Evolutionary conservation across 2,888 invertebrate species (phyloP), one percentile per base, ranked within the genome.

Genomic region (Schizotus pectinicornis): DNA sequence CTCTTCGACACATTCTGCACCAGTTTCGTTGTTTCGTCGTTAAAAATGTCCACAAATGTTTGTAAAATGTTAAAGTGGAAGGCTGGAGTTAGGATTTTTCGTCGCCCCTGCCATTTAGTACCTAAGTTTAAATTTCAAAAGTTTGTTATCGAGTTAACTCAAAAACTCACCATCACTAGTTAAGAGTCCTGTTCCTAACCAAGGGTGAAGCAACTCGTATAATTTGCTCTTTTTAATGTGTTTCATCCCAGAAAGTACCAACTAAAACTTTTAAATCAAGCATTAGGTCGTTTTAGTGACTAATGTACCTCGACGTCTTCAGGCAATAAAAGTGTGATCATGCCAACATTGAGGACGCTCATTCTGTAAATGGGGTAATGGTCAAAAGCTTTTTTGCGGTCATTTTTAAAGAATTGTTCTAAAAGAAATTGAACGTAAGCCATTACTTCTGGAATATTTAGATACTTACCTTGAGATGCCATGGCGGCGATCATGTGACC

Each of bases 131-230:
- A 13, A n/a, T n/a, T 34, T 14, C 8, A 7, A 7, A 13, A 22
- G 8, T 11, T 11, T 14, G 11, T 11, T 13, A 1, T 7, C 6
- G 8, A 7, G 6, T 22, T 9, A 11, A 12, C 3, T 22, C 22
- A 22, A 22, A n/a, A 2, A 22, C 5, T 22, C 33, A 47, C 47
- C 47, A 13, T 13, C 13, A 47, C 47, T 47, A 8, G 47, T 47
- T 11, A 47, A 22, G 1, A 47, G n/a, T 8, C 47, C 47, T 7
- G 34, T 35, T 6, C 36, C 34, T n/a, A 47, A n/a, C 47, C 47
- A 47, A 8, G 13, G 34, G n/a, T 47, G 47, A 7, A 47, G 11
- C 3, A 35, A 13, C 1, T 47, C 47, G 7, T 47, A 47, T 2
- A 35, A 5, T 2, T n/a, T 1, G 3, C 31, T 8, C 9, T 47